Base-by-base conservation (phyloP, 1,140 invertebrate genomes). In the Drosophila equinoxialis region DNA sequence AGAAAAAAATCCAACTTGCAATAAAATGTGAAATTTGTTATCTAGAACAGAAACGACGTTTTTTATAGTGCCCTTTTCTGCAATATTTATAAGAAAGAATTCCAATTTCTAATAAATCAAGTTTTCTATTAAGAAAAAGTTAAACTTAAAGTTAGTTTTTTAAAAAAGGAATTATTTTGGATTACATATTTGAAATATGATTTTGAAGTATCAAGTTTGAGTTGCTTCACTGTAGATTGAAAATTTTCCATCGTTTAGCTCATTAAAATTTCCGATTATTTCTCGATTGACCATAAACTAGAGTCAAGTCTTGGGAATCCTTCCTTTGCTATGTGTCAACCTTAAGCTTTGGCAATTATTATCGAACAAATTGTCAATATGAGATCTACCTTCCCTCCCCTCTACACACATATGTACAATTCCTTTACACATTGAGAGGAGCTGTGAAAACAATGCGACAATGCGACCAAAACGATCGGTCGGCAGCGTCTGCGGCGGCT, bases 291-390 rank as follows among this genome's bases (percentile, higher is more conserved):
- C 67, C 60, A 62, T 71, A 71, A 72, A 76, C 39, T 51, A 23
- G 14, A 45, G 20, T 33, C 23, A 17, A n/a, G 26, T 14, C 30
- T 45, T 7, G 39, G 30, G 30, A 17, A 37, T 11, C 11, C 39
- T 11, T n/a, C 37, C 5, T 26, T 23, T 35, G 65, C 77, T 78
- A 76, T 91, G 79, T 83, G 81, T 89, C 89, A 91, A 86, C 76
- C 78, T 65, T 75, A 74, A 82, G 81, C 80, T 85, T 90, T 79
- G 74, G 87, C 90, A 91, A 91, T 91, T 91, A 91, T 91, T 91
- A 91, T 91, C 81, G 74, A 91, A 90, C 90, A 91, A 91, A 91
- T 91, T 91, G 90, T 91, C 90, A 91, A 74, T 69, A 73, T 67
- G 20, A 72, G 74, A 59, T 35, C 57, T 35, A 59, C 11, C 54